Evolutionary conservation across 2,888 invertebrate genomes (phyloP).

Genomic region (Drosophila ezoana): DNA sequence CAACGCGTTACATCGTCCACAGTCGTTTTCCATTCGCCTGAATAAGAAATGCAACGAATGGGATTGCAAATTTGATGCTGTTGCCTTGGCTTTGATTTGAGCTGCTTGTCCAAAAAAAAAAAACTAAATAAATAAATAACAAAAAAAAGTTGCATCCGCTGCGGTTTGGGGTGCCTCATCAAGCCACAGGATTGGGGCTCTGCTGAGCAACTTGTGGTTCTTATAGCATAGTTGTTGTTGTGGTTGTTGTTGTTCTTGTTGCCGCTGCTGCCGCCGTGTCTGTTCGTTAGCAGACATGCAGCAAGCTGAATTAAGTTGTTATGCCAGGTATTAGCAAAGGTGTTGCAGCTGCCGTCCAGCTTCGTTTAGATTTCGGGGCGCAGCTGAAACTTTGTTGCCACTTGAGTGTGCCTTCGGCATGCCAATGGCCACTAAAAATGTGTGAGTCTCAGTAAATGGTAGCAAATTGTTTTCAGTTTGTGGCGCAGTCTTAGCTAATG

Average conservation of each 20-base stretch:
- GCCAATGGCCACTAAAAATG: constrained; percentile 37
- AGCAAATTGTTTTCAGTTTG: constrained; percentile 21
- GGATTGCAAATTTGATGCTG: constrained; percentile 54
- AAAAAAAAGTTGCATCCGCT: constrained; percentile 54
- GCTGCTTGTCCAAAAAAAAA: constrained; percentile 62
- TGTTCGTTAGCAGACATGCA: constrained; percentile 54
- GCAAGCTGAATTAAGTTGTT: constrained; percentile 76
- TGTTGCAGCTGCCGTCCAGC: constrained; percentile 57
- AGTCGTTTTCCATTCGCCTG: constrained; percentile 4
- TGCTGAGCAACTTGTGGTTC: constrained; percentile 26
- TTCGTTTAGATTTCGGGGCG: constrained; percentile 41
- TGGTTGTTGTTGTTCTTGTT: constrained; percentile 10
- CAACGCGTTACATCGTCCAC: constrained; percentile 9
- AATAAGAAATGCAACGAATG: constrained; percentile 64
- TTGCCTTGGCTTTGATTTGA: constrained; percentile 65
- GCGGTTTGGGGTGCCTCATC: constrained; percentile 31
- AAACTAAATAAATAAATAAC: neutral
- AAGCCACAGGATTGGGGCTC: constrained; percentile 17
- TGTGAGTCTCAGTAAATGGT: constrained; percentile 29
- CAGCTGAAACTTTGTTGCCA: constrained; percentile 41
- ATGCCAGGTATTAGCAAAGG: constrained; percentile 74
- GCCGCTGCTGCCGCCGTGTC: constrained; percentile 37
- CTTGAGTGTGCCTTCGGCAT: constrained; percentile 34
- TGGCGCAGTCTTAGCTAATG: neutral
- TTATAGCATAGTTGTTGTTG: neutral